Evolutionary conservation across 2,797 vertebrate genomes (phyloP), one percentile per base, ranked within the genome.

Genomic region (Phalloptychus januarius): DNA sequence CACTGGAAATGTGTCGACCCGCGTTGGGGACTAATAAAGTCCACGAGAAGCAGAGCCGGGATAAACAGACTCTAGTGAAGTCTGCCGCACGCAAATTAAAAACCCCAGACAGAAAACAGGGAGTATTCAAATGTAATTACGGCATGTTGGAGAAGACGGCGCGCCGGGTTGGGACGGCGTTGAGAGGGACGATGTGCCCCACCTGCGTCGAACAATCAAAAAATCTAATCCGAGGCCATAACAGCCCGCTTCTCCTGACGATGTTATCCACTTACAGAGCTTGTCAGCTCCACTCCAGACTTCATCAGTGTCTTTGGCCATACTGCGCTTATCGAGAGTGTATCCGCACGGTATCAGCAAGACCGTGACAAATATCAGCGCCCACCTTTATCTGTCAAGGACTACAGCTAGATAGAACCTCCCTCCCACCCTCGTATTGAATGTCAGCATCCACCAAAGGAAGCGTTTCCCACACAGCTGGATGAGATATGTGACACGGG

Each of bases 401-500:
- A 91, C 88, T 87, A 58, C 1, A 10, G 80, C 76, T 6, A 87
- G 89, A 93, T 92, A 91, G 88, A 85, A 85, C 44, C 52, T 33
- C 80, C 77, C 65, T 73, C 54, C 23, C 23, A 44, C 80, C 74
- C 72, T 75, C 15, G 45, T 82, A 81, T 48, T 87, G 83, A 92
- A 90, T 91, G 88, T 92, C 90, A 82, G 82, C 85, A 79, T 87
- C 81, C 85, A 86, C 85, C 85, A 74, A 81, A 90, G 90, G 90
- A 93, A 91, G 79, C 36, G 28, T 77, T 82, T 52, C 50, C 88
- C 90, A 83, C 86, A 74, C 87, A 82, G 87, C 88, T 77, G 85
- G 91, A 91, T 93, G 91, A 95, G 92, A 93, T 94, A 94, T 92
- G 94, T 95, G 93, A 92, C 93, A 93, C 82, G 84, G 90, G 93